Base-by-base conservation (phyloP, 2,113 vertebrate genomes). In the Triplophysa siluroides region DNA sequence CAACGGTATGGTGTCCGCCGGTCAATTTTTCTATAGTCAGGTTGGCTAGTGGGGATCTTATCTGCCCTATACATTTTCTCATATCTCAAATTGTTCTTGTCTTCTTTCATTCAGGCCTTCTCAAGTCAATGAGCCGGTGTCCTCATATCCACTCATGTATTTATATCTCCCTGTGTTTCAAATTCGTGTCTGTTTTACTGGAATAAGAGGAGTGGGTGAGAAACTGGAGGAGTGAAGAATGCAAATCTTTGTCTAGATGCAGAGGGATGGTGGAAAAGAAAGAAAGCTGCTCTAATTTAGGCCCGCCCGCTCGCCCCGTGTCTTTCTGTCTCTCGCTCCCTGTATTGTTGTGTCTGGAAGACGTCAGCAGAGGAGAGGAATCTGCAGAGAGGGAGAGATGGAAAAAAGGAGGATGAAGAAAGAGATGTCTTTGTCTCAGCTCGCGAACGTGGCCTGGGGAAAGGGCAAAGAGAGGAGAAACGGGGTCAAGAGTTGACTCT, bases 291-390 rank as follows among this genome's bases (percentile, higher is more conserved):
- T 50, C 73, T 76, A 76, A 78, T 77, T 69, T 78, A 41, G 63
- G 69, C 71, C 52, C 33, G 24, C 67, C 77, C 43, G 85, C 87
- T 47, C 88, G 56, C 73, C 64, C 84, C 50, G 24, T 75, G 26
- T 81, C 43, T 69, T 56, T 77, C 85, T 85, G 89, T 83, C 85
- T 88, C 88, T 88, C 86, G 62, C 86, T 84, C 83, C 69, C 87
- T 75, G 90, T 86, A 89, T 92, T 93, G 92, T 92, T 89, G 84
- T 23, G 79, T 47, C 81, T 63, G 84, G 86, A 79, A 86, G 88
- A 92, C 87, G 88, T 91, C 91, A 91, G 90, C 88, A 88, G 86
- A 87, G 78, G 86, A 83, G 86, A 90, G 86, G 89, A 93, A 92
- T 93, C 90, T 77, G 86, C 56, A 86, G 86, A 87, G 90, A 89